A percentile compares a stretch with the other conserved stretches of the same genome.
Evolutionary conservation across 2,113 vertebrate species (phyloP).

Genomic region (Panthera leo): DNA sequence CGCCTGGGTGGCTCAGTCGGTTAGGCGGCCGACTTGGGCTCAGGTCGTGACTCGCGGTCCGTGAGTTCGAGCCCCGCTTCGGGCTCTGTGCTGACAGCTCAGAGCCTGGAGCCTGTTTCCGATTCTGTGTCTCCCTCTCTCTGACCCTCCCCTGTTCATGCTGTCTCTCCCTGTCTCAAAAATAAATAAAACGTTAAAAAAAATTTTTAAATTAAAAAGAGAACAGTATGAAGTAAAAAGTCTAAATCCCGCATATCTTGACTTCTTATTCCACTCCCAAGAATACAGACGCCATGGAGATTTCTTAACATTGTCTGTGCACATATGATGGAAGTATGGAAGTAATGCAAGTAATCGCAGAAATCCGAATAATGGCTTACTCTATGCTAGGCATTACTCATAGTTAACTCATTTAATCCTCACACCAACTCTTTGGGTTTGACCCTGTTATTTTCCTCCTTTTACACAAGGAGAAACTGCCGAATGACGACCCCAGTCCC

Average conservation of each 20-base stretch:
- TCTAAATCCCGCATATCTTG: neutral
- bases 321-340: neutral
- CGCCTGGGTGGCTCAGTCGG: neutral
- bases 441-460: neutral
- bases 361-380: neutral
- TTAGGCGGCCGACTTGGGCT: neutral
- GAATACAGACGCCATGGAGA: neutral
- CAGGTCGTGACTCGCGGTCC: neutral
- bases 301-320: neutral
- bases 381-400: neutral
- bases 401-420: conserved; percentile 14
- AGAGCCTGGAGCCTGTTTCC: no score
- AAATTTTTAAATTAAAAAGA: neutral
- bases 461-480: neutral
- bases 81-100: no score
- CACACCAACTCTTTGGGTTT: neutral
- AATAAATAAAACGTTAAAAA: neutral
- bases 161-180: neutral
- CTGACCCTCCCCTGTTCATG: neutral
- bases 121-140: neutral
- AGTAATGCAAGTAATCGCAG: neutral
- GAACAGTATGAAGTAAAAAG: neutral
- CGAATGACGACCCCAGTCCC: neutral
- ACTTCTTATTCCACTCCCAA: neutral
- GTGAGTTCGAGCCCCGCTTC: no score